These are phyloP conservation scores for Tokudaia muenninki DNA, from an alignment of 2,797 vertebrate species.

Conservation along the genomic window DNA sequence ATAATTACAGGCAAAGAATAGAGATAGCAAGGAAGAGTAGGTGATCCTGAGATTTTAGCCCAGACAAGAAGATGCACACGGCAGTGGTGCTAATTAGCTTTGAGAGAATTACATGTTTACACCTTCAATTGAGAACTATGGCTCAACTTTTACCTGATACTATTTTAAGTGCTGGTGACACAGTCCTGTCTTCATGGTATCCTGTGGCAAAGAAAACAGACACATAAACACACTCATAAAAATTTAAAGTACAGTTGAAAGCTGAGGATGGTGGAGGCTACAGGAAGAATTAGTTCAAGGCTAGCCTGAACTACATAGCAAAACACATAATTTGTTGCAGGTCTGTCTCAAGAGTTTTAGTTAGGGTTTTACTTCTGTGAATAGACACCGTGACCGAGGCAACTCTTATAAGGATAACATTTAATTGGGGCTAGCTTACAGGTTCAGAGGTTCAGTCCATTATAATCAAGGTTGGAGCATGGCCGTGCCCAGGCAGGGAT, in stretches of 20 bases:
- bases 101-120: not conserved
- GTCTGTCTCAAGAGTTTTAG: not conserved
- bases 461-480: no score
- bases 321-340: not conserved
- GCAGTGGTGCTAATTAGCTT: not conserved
- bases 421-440: no score
- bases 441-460: no score
- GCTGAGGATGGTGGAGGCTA: not conserved
- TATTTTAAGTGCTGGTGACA: not conserved
- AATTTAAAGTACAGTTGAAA: not conserved
- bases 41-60: not conserved
- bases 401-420: no score
- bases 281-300: not conserved
- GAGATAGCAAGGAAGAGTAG: not conserved
- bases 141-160: not conserved
- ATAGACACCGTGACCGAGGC: no score
- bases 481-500: not conserved
- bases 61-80: not conserved
- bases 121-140: not conserved
- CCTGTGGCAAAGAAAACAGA: constrained; percentile 9
- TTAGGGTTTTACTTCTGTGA: no score
- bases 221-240: not conserved
- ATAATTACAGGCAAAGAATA: not conserved
- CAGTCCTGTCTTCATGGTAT: not conserved
- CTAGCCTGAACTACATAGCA: not conserved